Conservation (phyloP, 2,113 vertebrate species). For the Lanius ludovicianus region DNA sequence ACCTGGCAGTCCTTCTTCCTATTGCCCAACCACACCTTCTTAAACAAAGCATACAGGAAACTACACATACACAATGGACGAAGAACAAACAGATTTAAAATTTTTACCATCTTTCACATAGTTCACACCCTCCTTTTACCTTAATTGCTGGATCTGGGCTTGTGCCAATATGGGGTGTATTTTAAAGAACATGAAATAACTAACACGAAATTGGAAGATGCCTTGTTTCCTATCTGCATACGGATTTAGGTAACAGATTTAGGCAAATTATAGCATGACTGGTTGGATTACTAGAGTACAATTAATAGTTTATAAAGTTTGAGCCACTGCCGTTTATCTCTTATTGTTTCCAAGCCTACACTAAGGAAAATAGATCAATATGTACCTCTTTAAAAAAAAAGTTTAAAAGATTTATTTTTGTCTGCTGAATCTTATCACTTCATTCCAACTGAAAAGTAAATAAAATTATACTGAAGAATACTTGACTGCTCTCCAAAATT, state of each 20-base stretch:
- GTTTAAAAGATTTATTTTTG: not conserved
- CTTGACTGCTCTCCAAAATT: not conserved
- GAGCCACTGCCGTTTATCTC: not conserved
- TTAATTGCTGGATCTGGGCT: not conserved
- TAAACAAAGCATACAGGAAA: constrained; percentile 13
- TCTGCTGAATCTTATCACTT: not conserved
- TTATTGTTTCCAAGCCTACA: not conserved
- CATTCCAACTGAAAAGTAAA: not conserved
- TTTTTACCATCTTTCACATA: not conserved
- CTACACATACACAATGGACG: not conserved
- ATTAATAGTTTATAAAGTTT: not conserved
- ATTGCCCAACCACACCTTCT: not conserved
- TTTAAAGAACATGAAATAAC: not conserved
- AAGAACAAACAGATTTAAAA: constrained; percentile 1
- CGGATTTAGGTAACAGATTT: not conserved
- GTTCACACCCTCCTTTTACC: not conserved
- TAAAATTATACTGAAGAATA: not conserved
- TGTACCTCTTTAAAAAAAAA: not conserved
- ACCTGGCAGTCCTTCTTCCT: not conserved
- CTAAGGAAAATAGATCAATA: not conserved
- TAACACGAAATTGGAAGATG: not conserved
- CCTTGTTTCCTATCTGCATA: not conserved
- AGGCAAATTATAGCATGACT: not conserved
- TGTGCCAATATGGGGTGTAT: not conserved
- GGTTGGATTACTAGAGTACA: not conserved